Conservation (phyloP, 1,140 invertebrate species). For the Hycleus phaleratus region DNA sequence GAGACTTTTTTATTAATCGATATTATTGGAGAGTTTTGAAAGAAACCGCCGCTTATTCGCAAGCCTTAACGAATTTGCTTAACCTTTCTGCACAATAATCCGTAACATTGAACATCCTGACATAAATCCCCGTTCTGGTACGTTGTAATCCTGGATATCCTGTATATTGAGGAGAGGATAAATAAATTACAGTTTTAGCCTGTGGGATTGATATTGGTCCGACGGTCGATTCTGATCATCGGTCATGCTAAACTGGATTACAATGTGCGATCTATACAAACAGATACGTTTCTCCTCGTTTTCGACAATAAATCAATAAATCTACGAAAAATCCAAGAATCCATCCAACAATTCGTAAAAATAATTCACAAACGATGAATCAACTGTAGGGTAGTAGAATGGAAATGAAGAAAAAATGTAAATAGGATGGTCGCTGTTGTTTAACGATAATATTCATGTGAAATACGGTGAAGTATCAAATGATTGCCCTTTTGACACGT, state of each 20-base stretch:
- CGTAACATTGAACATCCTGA: conserved; percentile 12
- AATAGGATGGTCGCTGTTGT: no score
- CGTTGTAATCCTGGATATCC: conserved; percentile 12
- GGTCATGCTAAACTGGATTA: conserved; percentile 10
- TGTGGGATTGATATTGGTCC: not conserved
- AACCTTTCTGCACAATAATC: conserved; percentile 7
- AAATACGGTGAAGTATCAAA: conserved; percentile 7
- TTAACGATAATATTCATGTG: not conserved
- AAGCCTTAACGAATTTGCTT: conserved; percentile 9
- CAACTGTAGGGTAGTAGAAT: no score
- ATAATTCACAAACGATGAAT: no score
- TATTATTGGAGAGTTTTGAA: no score
- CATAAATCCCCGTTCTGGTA: conserved; percentile 2
- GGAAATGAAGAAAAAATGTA: no score
- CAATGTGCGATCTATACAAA: no score
- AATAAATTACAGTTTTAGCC: conserved; percentile 13
- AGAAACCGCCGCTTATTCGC: not conserved
- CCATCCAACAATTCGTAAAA: no score
- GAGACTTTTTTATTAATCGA: no score
- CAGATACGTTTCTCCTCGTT: no score
- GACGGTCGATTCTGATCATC: not conserved
- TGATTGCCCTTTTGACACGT: conserved; percentile 20
- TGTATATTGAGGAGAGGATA: conserved; percentile 11
- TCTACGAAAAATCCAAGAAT: no score
- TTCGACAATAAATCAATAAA: no score